Conservation (phyloP, 2,113 vertebrate species). For the Oplegnathus fasciatus region DNA sequence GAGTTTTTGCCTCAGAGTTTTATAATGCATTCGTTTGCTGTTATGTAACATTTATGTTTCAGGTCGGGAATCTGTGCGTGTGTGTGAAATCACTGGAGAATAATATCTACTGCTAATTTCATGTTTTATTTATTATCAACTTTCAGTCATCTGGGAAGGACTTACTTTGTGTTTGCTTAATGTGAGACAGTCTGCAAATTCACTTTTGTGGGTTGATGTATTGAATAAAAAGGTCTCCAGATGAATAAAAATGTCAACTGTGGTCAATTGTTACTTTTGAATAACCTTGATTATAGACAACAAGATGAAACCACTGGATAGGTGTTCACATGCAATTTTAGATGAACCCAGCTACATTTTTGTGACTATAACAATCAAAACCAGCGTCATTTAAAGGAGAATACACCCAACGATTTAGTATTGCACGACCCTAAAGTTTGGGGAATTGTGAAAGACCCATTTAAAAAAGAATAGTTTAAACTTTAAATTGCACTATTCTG, state of each 20-base stretch:
- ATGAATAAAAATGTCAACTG: background rate
- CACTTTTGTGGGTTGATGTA: background rate
- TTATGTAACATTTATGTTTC: conserved; percentile 74
- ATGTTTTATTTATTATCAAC: conserved; percentile 60
- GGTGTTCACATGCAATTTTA: background rate
- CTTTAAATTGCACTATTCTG: too few species aligned
- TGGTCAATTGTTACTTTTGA: conserved; percentile 22
- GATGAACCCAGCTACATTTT: background rate
- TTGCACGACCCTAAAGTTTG: too few species aligned
- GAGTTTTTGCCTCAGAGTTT: conserved; percentile 67
- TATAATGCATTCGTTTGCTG: conserved; percentile 62
- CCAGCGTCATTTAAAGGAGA: background rate
- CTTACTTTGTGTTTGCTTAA: conserved; percentile 24
- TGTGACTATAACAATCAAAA: background rate
- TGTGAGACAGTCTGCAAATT: conserved; percentile 7
- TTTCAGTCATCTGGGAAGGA: background rate
- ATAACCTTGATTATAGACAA: conserved; percentile 2
- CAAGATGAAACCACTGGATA: background rate
- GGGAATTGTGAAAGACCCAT: background rate
- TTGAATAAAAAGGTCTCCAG: background rate
- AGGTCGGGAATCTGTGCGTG: conserved; percentile 10
- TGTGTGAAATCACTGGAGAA: conserved; percentile 12
- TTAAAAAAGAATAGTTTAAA: background rate
- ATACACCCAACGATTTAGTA: background rate
- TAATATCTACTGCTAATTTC: conserved; percentile 40